Conservation (phyloP, 2,113 vertebrate genomes). For the Ifrita kowaldi region DNA sequence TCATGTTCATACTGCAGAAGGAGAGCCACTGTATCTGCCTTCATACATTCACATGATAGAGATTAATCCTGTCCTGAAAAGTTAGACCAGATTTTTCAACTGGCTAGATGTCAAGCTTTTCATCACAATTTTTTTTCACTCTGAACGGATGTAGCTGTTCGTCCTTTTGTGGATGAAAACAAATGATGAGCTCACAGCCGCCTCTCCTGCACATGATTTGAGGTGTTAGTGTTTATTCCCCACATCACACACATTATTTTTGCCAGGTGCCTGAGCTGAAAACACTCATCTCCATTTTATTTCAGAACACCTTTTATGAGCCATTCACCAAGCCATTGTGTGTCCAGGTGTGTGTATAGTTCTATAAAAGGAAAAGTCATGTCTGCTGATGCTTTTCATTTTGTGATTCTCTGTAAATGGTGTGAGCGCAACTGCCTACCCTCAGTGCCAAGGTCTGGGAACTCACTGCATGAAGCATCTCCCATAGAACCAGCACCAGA, state of each 20-base stretch:
- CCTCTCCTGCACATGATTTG: neutral
- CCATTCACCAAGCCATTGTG: neutral
- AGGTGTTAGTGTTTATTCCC: neutral
- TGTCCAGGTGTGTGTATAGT: neutral
- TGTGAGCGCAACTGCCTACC: neutral
- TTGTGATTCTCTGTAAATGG: neutral
- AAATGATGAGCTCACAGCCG: neutral
- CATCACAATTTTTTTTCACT: neutral
- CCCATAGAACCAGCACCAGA: neutral
- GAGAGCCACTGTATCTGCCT: neutral
- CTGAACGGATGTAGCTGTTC: neutral
- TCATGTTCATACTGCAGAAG: neutral
- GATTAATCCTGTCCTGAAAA: neutral
- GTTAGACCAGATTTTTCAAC: neutral
- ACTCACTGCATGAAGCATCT: neutral
- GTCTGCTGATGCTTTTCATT: neutral
- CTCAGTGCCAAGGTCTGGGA: neutral
- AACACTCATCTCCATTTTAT: slow-evolving; percentile 26
- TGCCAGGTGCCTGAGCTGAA: slow-evolving; percentile 13
- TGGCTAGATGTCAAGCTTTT: neutral
- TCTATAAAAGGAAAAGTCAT: neutral
- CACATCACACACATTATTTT: neutral
- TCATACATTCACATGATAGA: neutral
- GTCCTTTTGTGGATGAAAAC: neutral
- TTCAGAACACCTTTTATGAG: slow-evolving; percentile 6